Evolutionary conservation across 2,113 vertebrate species (phyloP), one percentile per base, ranked within the genome.

Genomic region (Petrocephalus zakoni): DNA sequence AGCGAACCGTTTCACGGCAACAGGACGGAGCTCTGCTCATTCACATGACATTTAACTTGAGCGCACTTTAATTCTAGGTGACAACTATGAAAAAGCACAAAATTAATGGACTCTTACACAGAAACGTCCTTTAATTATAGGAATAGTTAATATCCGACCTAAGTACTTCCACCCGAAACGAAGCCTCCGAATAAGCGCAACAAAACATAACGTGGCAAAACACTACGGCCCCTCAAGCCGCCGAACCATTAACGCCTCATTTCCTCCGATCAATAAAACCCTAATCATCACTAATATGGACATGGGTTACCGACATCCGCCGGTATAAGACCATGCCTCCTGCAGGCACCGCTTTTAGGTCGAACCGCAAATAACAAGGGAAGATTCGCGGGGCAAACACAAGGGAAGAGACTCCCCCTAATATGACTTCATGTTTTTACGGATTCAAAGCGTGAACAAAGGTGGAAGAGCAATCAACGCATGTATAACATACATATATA

Each of bases 1-100:
- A 93, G 94, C 92, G 92, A 92, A 89, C 90, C 86, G 91, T 90
- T 90, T 92, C 89, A 89, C 92, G 92, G 91, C 88, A 91, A 93
- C 90, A 89, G 64, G 91, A 93, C 92, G 92, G 42, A 56, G 21
- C 52, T 87, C n/a, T 37, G 42, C 25, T 90, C 56, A 90, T 85
- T 86, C 88, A 87, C 37, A 90, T 11, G 46, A 90, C 87, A 78
- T 19, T 6, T 89, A 52, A 64, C 55, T 47, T 47, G 9, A 34
- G 22, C 58, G 51, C 53, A 37, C 56, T 85, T 68, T 51, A 21
- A 61, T 51, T 61, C 49, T 11, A 52, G 11, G 25, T n/a, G 81
- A 5, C 42, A 52, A 17, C 52, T 64, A 58, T 61, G 52, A 88
- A 15, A 84, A n/a, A n/a, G 3, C 42, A 78, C n/a, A 37, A 49